These are phyloP conservation scores for Drosophila grimshawi DNA, from an alignment of 1,140 invertebrate genomes.

Conservation along the genomic window DNA sequence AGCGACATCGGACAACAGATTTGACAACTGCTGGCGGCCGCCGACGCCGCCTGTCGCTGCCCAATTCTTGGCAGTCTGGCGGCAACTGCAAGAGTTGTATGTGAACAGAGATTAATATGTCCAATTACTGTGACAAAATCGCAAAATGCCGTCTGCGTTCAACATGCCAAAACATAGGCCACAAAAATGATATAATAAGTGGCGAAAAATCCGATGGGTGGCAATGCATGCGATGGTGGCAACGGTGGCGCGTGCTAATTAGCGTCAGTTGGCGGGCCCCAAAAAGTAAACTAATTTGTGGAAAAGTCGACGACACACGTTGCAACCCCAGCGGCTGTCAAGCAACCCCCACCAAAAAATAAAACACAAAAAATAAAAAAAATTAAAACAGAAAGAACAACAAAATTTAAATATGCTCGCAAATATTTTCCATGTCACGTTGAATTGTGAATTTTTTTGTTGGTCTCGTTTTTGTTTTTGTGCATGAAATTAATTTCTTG, in stretches of 20 bases:
- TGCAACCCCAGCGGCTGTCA: conserved; percentile 36
- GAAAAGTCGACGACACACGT: conserved; percentile 57
- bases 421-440: conserved; percentile 79
- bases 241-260: conserved; percentile 77
- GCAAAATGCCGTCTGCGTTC: conserved; percentile 81
- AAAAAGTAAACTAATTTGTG: conserved; percentile 79
- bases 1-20: conserved; percentile 20
- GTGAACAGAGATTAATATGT: conserved; percentile 84
- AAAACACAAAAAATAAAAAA: conserved; percentile 1
- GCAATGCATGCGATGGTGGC: conserved; percentile 43
- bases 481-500: conserved; percentile 81
- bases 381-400: conserved; percentile 16
- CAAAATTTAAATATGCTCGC: conserved; percentile 53
- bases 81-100: conserved; percentile 58
- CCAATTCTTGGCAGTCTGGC: conserved; percentile 33
- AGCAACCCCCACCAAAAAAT: conserved; percentile 37
- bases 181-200: conserved; percentile 78
- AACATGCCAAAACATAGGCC: conserved; percentile 53
- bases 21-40: conserved; percentile 19
- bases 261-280: conserved; percentile 73
- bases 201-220: conserved; percentile 46
- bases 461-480: conserved; percentile 62
- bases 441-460: conserved; percentile 69
- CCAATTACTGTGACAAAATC: conserved; percentile 85
- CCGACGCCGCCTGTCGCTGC: conserved; percentile 31